Conservation (phyloP, 2,888 invertebrate species). For the Malthinus flaveolus region DNA sequence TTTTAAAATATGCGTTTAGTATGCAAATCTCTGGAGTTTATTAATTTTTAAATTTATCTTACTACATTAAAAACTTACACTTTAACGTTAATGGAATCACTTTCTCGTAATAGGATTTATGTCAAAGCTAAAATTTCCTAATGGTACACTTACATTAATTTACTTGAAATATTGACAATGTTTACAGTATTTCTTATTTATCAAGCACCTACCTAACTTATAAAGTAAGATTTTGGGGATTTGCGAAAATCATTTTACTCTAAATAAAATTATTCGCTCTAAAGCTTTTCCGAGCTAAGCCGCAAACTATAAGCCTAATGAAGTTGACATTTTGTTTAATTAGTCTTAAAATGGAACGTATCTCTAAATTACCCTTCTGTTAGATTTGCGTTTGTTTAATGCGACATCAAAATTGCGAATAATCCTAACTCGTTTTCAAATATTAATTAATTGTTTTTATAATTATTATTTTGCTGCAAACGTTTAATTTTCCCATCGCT, state of each 20-base stretch:
- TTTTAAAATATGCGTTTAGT: too few relatives aligned
- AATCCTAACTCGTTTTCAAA: background rate
- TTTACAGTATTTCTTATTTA: slow-evolving; percentile 18
- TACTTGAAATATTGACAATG: background rate
- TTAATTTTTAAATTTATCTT: too few relatives aligned
- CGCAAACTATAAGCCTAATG: slow-evolving; percentile 31
- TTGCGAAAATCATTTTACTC: slow-evolving; percentile 25
- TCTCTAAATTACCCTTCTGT: background rate
- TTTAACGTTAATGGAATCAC: too few relatives aligned
- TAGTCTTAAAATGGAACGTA: slow-evolving; percentile 18
- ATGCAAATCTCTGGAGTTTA: too few relatives aligned
- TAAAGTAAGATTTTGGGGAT: slow-evolving; percentile 13
- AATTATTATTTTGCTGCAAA: too few relatives aligned
- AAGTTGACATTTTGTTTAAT: slow-evolving; percentile 34
- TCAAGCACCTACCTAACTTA: too few relatives aligned
- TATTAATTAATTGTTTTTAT: too few relatives aligned
- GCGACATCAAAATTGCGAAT: background rate
- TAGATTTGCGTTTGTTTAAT: background rate
- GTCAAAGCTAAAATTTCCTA: too few relatives aligned
- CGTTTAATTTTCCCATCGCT: too few relatives aligned
- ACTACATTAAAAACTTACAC: too few relatives aligned
- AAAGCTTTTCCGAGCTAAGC: slow-evolving; percentile 22
- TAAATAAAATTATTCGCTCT: slow-evolving; percentile 27
- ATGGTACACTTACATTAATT: too few relatives aligned
- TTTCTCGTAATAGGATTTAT: too few relatives aligned